phyloP scores from a whole-genome alignment of 1,140 invertebrate species.

The Neelides sp. region DNA sequence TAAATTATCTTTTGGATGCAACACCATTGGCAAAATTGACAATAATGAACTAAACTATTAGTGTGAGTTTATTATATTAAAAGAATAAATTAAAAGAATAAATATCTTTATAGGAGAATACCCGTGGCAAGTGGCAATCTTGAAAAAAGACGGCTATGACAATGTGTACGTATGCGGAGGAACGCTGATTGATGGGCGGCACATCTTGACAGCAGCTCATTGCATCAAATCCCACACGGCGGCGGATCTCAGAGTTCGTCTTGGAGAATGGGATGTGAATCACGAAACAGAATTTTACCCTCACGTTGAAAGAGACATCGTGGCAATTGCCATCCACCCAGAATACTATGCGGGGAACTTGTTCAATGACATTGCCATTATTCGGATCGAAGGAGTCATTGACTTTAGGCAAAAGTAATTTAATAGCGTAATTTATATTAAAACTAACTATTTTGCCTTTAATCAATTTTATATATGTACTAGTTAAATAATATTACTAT shows the following conservation, averaged over 20 bases:
- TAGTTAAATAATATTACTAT: too few relatives aligned
- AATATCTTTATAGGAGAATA: conserved; percentile 54
- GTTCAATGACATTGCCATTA: conserved; percentile 38
- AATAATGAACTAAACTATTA: too few relatives aligned
- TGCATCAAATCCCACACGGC: conserved; percentile 20
- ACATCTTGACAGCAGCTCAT: conserved; percentile 62
- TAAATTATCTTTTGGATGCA: too few relatives aligned
- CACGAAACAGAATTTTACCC: conserved; percentile 87
- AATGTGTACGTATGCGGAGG: conserved; percentile 84
- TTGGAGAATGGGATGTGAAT: conserved; percentile 92
- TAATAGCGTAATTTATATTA: background rate
- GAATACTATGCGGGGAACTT: conserved; percentile 38
- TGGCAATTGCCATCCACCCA: conserved; percentile 45
- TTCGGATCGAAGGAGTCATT: conserved; percentile 35
- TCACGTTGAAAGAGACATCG: conserved; percentile 72
- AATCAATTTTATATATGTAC: too few relatives aligned
- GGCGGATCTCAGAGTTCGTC: conserved; percentile 64
- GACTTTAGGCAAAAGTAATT: conserved; percentile 29
- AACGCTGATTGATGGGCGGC: conserved; percentile 64
- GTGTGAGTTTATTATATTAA: background rate
- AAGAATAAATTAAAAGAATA: background rate
- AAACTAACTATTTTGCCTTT: too few relatives aligned
- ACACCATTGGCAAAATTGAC: too few relatives aligned
- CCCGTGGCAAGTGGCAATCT: conserved; percentile 79
- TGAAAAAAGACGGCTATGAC: conserved; percentile 76